phyloP scores from a whole-genome alignment of 2,113 vertebrate species.

The Hucho hucho region DNA sequence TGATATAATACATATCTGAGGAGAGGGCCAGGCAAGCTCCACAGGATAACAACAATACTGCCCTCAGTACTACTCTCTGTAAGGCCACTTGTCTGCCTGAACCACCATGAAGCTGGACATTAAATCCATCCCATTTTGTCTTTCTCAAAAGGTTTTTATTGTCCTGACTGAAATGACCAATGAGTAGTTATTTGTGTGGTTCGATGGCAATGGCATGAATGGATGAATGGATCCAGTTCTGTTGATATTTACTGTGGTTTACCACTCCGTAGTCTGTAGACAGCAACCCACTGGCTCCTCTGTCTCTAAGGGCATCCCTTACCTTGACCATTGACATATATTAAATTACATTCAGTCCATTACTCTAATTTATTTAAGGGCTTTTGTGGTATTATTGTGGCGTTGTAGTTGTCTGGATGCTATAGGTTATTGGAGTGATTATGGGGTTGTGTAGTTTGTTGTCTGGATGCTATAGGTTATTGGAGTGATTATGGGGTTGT shows the following conservation, averaged over 20 bases:
- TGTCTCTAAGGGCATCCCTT: no score
- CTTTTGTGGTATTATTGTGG: no score
- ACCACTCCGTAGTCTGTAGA: background rate
- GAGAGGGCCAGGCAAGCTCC: constrained; percentile 70
- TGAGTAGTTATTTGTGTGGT: background rate
- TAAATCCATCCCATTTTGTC: background rate
- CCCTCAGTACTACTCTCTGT: background rate
- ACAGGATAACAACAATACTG: background rate
- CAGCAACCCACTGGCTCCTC: background rate
- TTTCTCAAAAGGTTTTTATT: background rate
- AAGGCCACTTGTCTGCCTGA: background rate
- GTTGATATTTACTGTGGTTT: background rate
- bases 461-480: no score
- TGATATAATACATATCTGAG: background rate
- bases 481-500: no score
- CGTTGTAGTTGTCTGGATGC: no score
- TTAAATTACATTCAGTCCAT: no score
- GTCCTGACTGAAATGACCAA: background rate
- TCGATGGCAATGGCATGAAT: background rate
- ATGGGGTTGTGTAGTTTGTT: background rate
- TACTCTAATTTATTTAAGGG: no score
- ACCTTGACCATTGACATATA: constrained; percentile 53
- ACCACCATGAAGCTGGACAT: background rate
- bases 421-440: background rate
- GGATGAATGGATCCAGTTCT: background rate